These are phyloP conservation scores for Nemurella pictetii DNA, from an alignment of 2,888 invertebrate genomes.

Conservation along the genomic window DNA sequence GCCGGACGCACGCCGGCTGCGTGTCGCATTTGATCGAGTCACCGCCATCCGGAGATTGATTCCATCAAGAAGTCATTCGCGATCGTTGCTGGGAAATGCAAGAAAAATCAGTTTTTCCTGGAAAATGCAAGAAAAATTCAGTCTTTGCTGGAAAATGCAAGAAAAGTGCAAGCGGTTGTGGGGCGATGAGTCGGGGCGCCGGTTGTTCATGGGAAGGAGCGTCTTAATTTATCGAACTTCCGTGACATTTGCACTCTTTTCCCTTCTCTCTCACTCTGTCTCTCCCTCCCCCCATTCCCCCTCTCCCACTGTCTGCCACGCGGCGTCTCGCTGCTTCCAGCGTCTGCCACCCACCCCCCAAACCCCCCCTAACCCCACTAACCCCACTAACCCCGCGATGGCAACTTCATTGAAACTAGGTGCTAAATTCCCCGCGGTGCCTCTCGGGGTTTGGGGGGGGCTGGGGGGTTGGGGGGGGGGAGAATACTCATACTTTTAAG, in stretches of 20 bases:
- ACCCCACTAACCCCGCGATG: not conserved
- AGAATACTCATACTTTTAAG: not conserved
- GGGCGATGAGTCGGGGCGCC: too few species aligned
- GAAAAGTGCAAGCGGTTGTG: not conserved
- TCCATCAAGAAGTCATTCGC: too few species aligned
- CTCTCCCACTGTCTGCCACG: not conserved
- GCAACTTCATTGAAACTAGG: not conserved
- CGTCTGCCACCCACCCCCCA: too few species aligned
- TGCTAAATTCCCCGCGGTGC: not conserved
- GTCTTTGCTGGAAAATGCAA: too few species aligned
- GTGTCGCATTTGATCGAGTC: too few species aligned
- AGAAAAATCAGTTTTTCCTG: too few species aligned
- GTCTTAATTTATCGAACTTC: constrained; percentile 4
- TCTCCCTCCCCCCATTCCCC: constrained; percentile 35
- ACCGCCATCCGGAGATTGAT: too few species aligned
- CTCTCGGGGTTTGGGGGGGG: not conserved
- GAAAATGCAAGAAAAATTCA: too few species aligned
- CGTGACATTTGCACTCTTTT: constrained; percentile 24
- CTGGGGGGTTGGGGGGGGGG: not conserved
- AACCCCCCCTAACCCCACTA: too few species aligned
- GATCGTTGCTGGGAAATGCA: too few species aligned
- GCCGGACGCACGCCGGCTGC: too few species aligned
- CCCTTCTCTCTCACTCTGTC: constrained; percentile 38
- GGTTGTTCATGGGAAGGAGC: not conserved
- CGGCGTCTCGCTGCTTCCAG: not conserved